Conservation (phyloP, 1,140 invertebrate genomes). For the Sinella curviseta region DNA sequence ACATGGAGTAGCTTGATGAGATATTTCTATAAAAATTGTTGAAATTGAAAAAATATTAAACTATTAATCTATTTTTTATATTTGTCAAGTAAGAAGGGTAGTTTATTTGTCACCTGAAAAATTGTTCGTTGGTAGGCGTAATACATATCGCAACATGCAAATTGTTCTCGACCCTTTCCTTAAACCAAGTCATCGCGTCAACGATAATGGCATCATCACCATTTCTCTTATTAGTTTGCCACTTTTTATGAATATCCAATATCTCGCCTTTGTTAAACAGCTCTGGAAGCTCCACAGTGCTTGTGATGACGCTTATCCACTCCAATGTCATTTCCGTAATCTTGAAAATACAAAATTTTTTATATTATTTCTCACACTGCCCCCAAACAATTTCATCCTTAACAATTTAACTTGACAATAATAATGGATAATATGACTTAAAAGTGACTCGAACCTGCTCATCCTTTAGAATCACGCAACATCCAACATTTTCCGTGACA, state of each 20-base stretch:
- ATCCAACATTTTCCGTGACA: neutral
- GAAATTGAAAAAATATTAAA: neutral
- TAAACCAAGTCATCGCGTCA: neutral
- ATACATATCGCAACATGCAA: neutral
- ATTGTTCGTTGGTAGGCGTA: neutral
- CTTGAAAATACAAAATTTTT: neutral
- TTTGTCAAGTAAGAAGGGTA: too few relatives aligned
- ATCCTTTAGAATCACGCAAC: conserved; percentile 4
- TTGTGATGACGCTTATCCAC: neutral
- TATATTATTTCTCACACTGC: neutral
- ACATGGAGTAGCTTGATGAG: neutral
- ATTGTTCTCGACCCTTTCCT: neutral
- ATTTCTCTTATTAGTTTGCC: neutral
- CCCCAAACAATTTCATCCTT: neutral
- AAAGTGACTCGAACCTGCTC: too few relatives aligned
- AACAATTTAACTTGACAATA: too few relatives aligned
- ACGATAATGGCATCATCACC: neutral
- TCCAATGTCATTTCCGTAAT: neutral
- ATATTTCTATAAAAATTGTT: neutral
- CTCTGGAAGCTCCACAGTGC: neutral
- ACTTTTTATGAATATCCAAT: neutral
- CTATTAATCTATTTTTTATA: neutral
- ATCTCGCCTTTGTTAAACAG: neutral
- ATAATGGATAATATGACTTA: too few relatives aligned
- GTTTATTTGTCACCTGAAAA: neutral